These are phyloP conservation scores for Rhorus exstirpatorius DNA, from an alignment of 2,888 invertebrate species.

Conservation along the genomic window DNA sequence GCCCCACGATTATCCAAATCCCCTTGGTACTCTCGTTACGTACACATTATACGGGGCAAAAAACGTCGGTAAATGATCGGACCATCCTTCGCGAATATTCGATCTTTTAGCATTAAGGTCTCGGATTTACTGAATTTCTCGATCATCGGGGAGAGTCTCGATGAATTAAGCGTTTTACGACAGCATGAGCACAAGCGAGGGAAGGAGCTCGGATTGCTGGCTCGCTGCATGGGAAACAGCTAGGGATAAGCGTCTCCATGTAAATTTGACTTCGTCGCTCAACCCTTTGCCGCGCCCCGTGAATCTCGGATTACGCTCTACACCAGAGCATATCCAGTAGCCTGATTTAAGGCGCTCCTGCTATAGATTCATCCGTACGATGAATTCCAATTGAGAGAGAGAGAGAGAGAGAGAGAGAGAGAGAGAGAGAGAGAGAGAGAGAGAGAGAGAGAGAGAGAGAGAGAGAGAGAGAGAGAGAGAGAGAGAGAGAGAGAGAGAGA, in stretches of 20 bases:
- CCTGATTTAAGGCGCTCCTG: conserved; percentile 74
- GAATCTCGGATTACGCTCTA: conserved; percentile 63
- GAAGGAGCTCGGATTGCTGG: not conserved
- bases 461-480: no score
- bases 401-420: no score
- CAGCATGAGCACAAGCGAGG: not conserved
- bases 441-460: no score
- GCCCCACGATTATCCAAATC: conserved; percentile 66
- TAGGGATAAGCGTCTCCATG: conserved; percentile 69
- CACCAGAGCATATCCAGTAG: conserved; percentile 77
- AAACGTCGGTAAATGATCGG: conserved; percentile 61
- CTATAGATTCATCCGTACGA: not conserved
- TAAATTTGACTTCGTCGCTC: conserved; percentile 74
- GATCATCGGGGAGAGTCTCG: conserved; percentile 29
- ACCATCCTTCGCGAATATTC: conserved; percentile 27
- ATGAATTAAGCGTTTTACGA: conserved; percentile 6
- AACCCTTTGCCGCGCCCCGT: conserved; percentile 73
- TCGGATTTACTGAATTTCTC: conserved; percentile 35
- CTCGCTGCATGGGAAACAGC: not conserved
- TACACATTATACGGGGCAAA: conserved; percentile 64
- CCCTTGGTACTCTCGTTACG: conserved; percentile 73
- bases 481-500: no score
- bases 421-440: no score
- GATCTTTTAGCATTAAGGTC: not conserved
- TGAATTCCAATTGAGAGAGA: not conserved